Conservation (phyloP, 2,888 invertebrate species). For the Marasmarcha lunaedactyla region DNA sequence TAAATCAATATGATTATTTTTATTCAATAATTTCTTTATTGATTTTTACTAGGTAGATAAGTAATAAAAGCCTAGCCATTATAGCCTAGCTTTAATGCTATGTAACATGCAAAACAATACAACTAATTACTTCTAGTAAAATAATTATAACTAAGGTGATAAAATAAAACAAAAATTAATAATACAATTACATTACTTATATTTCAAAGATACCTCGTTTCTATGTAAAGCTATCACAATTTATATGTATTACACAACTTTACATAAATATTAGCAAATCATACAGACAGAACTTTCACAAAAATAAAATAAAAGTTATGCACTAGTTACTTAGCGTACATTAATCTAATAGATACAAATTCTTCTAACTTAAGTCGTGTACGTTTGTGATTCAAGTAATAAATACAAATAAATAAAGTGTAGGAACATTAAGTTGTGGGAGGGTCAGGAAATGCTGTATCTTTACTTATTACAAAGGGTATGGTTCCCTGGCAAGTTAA, state of each 20-base stretch:
- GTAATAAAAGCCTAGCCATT: no score
- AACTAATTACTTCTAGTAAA: no score
- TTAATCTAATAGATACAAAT: slow-evolving; percentile 19
- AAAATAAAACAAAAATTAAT: slow-evolving; percentile 53
- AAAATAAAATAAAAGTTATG: slow-evolving; percentile 34
- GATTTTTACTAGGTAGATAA: no score
- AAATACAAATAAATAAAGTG: slow-evolving; percentile 30
- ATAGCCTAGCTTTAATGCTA: no score
- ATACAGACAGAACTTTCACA: slow-evolving; percentile 55
- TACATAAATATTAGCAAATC: slow-evolving; percentile 39
- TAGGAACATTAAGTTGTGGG: slow-evolving; percentile 12
- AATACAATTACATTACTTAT: slow-evolving; percentile 53
- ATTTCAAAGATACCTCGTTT: slow-evolving; percentile 60
- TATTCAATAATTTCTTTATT: no score
- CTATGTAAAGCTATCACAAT: slow-evolving; percentile 68
- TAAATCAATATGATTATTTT: no score
- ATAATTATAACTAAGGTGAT: slow-evolving; percentile 25
- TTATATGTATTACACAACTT: slow-evolving; percentile 43
- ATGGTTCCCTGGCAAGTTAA: background rate
- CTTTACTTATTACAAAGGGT: background rate
- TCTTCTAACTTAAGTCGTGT: background rate
- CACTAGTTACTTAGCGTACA: slow-evolving; percentile 28
- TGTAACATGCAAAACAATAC: no score
- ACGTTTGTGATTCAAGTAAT: slow-evolving; percentile 3
- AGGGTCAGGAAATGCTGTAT: background rate